Conservation (phyloP, 2,113 vertebrate species). For the Thamnophis sirtalis region DNA sequence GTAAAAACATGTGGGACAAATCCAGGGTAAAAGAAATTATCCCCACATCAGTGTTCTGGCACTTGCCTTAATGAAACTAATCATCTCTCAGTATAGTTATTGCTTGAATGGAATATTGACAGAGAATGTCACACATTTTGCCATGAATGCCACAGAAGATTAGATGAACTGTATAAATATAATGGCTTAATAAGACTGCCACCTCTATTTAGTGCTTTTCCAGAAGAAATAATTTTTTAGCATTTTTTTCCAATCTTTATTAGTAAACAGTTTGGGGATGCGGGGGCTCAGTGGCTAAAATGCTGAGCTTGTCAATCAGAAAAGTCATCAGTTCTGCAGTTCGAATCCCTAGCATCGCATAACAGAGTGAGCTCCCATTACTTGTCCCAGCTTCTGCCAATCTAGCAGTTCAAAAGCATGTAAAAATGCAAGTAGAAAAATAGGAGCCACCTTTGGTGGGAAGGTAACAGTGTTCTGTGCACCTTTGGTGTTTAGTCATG, state of each 20-base stretch:
- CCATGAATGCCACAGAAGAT: neutral
- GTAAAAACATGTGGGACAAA: neutral
- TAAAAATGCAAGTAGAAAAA: too few relatives aligned
- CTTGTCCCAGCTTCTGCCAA: too few relatives aligned
- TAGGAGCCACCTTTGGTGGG: too few relatives aligned
- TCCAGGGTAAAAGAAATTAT: neutral
- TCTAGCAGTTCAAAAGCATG: too few relatives aligned
- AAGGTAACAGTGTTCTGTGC: too few relatives aligned
- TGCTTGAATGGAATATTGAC: neutral
- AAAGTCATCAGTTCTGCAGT: too few relatives aligned
- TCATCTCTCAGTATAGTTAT: neutral
- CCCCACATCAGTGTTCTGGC: neutral
- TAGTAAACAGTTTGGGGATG: neutral
- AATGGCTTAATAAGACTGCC: neutral
- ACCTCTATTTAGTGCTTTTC: neutral
- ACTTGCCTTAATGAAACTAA: neutral
- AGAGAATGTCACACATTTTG: neutral
- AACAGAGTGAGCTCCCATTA: too few relatives aligned
- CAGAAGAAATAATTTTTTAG: neutral
- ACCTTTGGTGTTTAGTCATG: too few relatives aligned
- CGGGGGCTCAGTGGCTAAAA: too few relatives aligned
- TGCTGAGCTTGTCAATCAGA: too few relatives aligned
- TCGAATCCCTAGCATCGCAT: too few relatives aligned
- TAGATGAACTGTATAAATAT: neutral
- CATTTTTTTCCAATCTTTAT: neutral